Evolutionary conservation across 1,140 invertebrate genomes (phyloP).

Genomic region (Bombus cullumanus): DNA sequence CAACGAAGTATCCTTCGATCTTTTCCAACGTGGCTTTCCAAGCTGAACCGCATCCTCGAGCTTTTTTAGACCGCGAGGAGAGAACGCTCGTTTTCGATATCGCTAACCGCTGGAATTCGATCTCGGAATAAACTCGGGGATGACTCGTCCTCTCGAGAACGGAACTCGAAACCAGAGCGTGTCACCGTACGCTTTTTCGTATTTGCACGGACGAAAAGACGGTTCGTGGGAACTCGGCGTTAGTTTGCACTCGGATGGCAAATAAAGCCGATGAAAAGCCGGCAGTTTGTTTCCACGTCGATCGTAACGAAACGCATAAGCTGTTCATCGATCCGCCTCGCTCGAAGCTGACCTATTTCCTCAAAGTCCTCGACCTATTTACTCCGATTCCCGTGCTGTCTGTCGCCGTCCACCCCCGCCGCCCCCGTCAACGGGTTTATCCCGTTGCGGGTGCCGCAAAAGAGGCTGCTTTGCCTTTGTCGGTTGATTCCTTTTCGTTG

Average conservation of each 20-base stretch:
- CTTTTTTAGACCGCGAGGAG: neutral
- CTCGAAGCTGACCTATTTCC: constrained; percentile 58
- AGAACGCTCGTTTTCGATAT: neutral
- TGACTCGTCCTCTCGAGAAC: neutral
- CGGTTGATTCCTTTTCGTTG: too few relatives aligned
- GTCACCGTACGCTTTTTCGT: neutral
- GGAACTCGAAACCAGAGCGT: neutral
- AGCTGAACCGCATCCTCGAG: neutral
- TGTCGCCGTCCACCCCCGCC: neutral
- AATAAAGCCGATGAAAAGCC: neutral
- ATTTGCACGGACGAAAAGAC: neutral
- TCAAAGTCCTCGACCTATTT: constrained; percentile 61
- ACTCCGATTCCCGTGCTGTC: constrained; percentile 34
- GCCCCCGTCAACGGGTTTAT: neutral
- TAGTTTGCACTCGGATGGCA: neutral
- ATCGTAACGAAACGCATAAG: constrained; percentile 41
- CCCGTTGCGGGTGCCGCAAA: neutral
- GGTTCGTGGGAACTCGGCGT: neutral
- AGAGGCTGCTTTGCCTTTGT: too few relatives aligned
- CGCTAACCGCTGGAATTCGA: neutral
- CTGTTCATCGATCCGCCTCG: constrained; percentile 34
- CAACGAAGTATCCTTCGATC: constrained; percentile 22
- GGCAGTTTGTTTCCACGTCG: neutral
- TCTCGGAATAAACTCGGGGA: neutral
- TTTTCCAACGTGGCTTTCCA: neutral